Conservation (phyloP, 2,797 vertebrate genomes). For the Danionella dracula region DNA sequence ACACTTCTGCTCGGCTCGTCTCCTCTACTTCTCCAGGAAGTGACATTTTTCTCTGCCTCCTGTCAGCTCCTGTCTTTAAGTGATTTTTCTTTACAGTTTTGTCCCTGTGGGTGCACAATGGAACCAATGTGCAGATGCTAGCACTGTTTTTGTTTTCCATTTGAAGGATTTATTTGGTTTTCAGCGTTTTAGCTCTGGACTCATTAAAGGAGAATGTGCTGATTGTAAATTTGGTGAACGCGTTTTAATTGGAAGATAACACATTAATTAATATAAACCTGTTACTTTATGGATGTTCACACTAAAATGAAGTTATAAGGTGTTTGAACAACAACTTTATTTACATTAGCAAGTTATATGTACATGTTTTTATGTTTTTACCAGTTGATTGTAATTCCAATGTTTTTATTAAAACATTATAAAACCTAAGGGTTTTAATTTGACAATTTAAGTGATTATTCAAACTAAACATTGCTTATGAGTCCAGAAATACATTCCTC, state of each 20-base stretch:
- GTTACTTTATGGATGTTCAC: too few species aligned
- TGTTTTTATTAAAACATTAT: too few species aligned
- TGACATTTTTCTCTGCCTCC: constrained; percentile 35
- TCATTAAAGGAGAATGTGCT: not conserved
- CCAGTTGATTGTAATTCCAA: too few species aligned
- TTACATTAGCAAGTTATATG: too few species aligned
- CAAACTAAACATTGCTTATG: too few species aligned
- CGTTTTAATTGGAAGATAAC: not conserved
- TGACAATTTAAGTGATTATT: too few species aligned
- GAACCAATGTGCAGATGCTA: constrained; percentile 12
- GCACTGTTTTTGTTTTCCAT: not conserved
- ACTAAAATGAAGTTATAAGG: too few species aligned
- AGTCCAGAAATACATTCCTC: too few species aligned
- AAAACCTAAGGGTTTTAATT: too few species aligned
- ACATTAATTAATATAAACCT: too few species aligned
- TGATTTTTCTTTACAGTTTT: constrained; percentile 26
- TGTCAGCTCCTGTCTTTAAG: constrained; percentile 44
- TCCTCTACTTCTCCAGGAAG: constrained; percentile 35
- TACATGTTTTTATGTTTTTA: too few species aligned
- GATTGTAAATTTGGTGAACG: not conserved
- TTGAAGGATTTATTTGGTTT: not conserved
- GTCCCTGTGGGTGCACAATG: constrained; percentile 8
- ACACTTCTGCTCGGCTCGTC: constrained; percentile 17
- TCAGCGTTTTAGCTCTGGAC: not conserved
- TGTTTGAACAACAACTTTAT: too few species aligned